These are phyloP conservation scores for Platichthys flesus DNA, from an alignment of 2,113 vertebrate species.

Conservation along the genomic window DNA sequence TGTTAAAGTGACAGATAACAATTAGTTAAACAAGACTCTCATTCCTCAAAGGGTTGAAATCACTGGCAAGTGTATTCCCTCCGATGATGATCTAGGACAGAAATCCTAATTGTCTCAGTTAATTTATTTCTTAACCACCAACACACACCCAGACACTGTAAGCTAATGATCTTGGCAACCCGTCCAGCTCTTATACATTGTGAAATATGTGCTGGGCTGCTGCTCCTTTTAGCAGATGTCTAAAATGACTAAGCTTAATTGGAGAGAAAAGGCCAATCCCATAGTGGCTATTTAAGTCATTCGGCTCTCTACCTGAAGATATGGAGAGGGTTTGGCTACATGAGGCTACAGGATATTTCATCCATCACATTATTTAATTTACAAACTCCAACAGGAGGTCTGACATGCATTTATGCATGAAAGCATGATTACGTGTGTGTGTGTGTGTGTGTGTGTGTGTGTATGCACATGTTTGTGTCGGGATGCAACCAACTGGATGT, in stretches of 20 bases:
- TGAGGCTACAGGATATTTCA: constrained; percentile 6
- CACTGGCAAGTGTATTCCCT: background rate
- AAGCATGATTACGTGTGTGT: constrained; percentile 5
- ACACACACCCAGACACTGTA: constrained; percentile 41
- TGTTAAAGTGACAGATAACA: constrained; percentile 23
- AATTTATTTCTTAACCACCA: constrained; percentile 17
- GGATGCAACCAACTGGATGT: constrained; percentile 39
- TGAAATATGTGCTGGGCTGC: constrained; percentile 41
- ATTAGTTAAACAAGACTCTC: constrained; percentile 8
- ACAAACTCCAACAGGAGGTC: constrained; percentile 11
- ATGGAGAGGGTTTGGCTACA: constrained; percentile 32
- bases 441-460: background rate
- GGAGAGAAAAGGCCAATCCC: constrained; percentile 51
- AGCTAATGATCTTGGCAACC: constrained; percentile 50
- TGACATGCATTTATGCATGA: constrained; percentile 12
- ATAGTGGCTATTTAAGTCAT: constrained; percentile 29
- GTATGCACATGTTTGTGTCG: constrained; percentile 4
- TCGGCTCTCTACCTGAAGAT: constrained; percentile 36
- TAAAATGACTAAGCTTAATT: constrained; percentile 65
- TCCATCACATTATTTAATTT: constrained; percentile 32
- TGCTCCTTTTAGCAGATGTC: constrained; percentile 60
- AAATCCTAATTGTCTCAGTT: constrained; percentile 14
- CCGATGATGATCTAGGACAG: background rate
- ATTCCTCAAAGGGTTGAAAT: background rate
- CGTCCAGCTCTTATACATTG: constrained; percentile 28